phyloP scores from a whole-genome alignment of 2,113 vertebrate genomes.

The Ranitomeya imitator region DNA sequence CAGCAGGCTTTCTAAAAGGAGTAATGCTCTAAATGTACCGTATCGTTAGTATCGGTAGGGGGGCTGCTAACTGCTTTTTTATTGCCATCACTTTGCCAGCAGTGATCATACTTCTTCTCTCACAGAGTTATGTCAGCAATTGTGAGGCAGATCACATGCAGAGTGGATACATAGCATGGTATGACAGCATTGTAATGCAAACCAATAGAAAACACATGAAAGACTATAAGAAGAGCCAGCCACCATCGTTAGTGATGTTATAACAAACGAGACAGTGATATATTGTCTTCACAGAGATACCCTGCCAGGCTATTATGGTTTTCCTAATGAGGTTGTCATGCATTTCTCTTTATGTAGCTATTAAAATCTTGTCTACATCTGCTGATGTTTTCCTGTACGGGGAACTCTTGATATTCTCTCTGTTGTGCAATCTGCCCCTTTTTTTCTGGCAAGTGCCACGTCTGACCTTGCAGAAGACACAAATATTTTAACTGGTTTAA shows the following conservation, averaged over 20 bases:
- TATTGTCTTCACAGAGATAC: constrained; percentile 71
- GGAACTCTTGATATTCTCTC: constrained; percentile 56
- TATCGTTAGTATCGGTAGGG: constrained; percentile 78
- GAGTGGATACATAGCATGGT: constrained; percentile 71
- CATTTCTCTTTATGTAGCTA: constrained; percentile 75
- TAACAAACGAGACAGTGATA: constrained; percentile 74
- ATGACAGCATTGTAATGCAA: constrained; percentile 70
- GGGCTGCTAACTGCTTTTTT: constrained; percentile 81
- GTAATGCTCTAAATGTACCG: constrained; percentile 83
- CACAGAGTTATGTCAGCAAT: constrained; percentile 78
- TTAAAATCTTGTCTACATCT: constrained; percentile 79
- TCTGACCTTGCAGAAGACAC: constrained; percentile 34
- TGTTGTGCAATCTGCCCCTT: constrained; percentile 53
- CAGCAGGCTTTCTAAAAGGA: constrained; percentile 65
- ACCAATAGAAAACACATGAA: constrained; percentile 71
- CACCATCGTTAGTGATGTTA: constrained; percentile 65
- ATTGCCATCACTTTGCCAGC: constrained; percentile 78
- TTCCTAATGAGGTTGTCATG: constrained; percentile 78
- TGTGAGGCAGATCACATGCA: constrained; percentile 78
- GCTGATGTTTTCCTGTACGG: constrained; percentile 67
- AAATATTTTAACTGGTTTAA: constrained; percentile 51
- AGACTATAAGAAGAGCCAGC: constrained; percentile 65
- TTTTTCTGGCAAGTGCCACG: constrained; percentile 54
- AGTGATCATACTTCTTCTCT: constrained; percentile 70
- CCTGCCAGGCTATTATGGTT: constrained; percentile 70